A percentile compares a stretch with the other conserved stretches of the same genome.
Conservation (phyloP, 2,888 invertebrate genomes). For the Tetragonisca angustula region DNA sequence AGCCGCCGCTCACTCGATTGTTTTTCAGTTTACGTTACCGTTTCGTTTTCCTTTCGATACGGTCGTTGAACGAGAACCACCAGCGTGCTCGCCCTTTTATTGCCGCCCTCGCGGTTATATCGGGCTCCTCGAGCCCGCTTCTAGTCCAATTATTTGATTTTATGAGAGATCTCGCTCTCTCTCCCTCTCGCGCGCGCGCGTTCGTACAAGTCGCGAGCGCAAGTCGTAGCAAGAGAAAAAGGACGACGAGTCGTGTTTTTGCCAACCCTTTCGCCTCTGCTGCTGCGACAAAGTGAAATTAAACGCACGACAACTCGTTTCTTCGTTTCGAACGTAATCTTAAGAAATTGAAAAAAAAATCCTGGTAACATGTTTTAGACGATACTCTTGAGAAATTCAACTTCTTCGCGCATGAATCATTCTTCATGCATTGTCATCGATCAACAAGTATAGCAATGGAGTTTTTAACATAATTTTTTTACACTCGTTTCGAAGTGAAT, state of each 20-base stretch:
- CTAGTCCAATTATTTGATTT: conserved; percentile 74
- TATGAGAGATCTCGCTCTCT: conserved; percentile 66
- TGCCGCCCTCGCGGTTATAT: conserved; percentile 62
- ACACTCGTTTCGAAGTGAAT: background rate
- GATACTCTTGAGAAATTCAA: background rate
- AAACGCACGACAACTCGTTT: background rate
- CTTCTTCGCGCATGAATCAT: too few species aligned
- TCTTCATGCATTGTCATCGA: too few species aligned
- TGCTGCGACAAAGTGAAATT: conserved; percentile 1
- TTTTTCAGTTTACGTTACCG: conserved; percentile 83
- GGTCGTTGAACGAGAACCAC: conserved; percentile 79
- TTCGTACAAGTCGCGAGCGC: background rate
- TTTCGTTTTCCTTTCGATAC: conserved; percentile 79
- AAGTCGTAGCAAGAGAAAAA: conserved; percentile 2
- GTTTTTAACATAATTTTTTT: too few species aligned
- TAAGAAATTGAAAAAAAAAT: background rate
- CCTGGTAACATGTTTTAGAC: background rate
- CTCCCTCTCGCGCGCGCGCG: background rate
- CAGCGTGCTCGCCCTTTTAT: conserved; percentile 52
- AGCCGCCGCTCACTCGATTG: conserved; percentile 81
- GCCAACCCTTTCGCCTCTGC: background rate
- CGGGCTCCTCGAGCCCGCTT: conserved; percentile 50
- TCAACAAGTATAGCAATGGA: too few species aligned
- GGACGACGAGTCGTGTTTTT: conserved; percentile 7
- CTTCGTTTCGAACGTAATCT: too few species aligned